Evolutionary conservation across 2,113 vertebrate species (phyloP).

Genomic region (Vidua chalybeata): DNA sequence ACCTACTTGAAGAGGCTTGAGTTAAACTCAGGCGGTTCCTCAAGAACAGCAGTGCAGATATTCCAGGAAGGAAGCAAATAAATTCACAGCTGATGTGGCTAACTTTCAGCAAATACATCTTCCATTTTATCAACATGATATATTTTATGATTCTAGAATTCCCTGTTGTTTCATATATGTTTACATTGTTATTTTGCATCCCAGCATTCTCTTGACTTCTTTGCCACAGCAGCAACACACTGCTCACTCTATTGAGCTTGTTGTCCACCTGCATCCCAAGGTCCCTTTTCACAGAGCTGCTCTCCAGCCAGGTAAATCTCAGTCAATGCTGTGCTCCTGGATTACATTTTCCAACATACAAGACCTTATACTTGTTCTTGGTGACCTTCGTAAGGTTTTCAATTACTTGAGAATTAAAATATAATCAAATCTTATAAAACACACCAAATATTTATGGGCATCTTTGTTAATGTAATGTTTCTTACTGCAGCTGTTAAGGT

Average conservation of each 20-base stretch:
- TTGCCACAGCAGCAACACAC: not conserved
- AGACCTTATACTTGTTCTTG: not conserved
- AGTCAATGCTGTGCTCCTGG: not conserved
- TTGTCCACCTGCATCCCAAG: not conserved
- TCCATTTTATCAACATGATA: conserved; percentile 15
- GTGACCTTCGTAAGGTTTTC: not conserved
- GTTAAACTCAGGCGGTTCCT: not conserved
- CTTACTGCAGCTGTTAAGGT: not conserved
- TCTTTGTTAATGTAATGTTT: not conserved
- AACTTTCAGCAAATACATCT: conserved; percentile 55
- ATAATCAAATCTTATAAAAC: not conserved
- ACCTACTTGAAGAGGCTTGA: not conserved
- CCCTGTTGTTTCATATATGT: conserved; percentile 13
- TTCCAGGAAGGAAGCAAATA: not conserved
- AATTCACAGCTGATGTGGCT: conserved; percentile 41
- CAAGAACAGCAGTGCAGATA: not conserved
- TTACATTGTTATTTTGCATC: conserved; percentile 46
- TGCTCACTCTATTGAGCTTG: not conserved
- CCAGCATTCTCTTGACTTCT: not conserved
- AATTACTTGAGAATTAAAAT: not conserved
- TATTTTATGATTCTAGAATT: conserved; percentile 47
- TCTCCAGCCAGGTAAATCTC: not conserved
- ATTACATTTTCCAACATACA: not conserved
- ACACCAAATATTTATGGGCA: not conserved
- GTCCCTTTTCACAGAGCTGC: not conserved